Evolutionary conservation across 2,888 invertebrate species (phyloP), one percentile per base, ranked within the genome.

Genomic region (Byasa hedistus): DNA sequence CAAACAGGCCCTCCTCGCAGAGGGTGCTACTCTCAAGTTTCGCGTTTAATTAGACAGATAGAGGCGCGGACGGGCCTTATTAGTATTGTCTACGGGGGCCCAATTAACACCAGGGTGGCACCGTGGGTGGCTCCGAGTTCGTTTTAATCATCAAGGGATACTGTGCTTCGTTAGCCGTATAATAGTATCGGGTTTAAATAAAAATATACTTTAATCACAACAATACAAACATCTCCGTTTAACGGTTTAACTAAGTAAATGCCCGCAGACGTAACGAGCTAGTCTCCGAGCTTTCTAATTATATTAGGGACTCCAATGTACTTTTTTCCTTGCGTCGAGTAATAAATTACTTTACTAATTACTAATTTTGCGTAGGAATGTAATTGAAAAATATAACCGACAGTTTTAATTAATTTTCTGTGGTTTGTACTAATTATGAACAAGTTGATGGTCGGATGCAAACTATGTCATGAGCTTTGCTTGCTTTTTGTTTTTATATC

Each of bases 1-100:
- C 89, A 90, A 89, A 90, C 88, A 89, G 85, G 85, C 86, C 83
- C 89, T 88, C 87, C 80, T 84, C 85, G 84, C 81, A 76, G 84
- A 91, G 90, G 89, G 91, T 87, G 86, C 91, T 89, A 84, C 89
- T 89, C 91, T 91, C 91, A 86, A 91, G 91, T 91, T 91, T 90
- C 90, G 89, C 90, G 87, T 91, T 91, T 91, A 91, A 91, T 91
- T 91, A 91, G 91, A 90, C 90, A 88, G 91, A 91, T 90, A 91
- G 90, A 90, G 84, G 87, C 90, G 88, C 90, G 90, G 89, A 88
- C 90, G 87, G 84, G 89, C 87, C 91, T 91, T 91, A 91, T 91
- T 91, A 91, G 91, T 91, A 91, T 91, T 91, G 91, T 91, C 91
- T 91, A 89, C 90, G 89, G 91, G 89, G 88, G 90, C 90, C 90